Conservation (phyloP, 2,888 invertebrate species). For the Hyposoter didymator region DNA sequence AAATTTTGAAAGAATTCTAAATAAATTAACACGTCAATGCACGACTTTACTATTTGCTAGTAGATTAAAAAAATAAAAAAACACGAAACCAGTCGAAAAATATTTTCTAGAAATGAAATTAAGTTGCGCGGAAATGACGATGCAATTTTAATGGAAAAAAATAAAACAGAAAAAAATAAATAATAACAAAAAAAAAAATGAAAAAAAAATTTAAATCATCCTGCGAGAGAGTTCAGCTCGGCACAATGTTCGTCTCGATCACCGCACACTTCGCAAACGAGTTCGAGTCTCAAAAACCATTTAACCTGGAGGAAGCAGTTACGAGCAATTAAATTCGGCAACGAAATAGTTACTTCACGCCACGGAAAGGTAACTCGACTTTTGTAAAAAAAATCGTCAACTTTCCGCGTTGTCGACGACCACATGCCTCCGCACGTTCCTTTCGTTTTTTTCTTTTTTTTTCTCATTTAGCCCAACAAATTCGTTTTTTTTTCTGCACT, state of each 20-base stretch:
- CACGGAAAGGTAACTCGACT: constrained; percentile 1
- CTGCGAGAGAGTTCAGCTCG: too few relatives aligned
- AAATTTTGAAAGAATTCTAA: too few relatives aligned
- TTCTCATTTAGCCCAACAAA: background rate
- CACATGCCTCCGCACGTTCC: background rate
- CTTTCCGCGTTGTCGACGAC: background rate
- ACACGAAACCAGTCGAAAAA: background rate
- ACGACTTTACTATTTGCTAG: background rate
- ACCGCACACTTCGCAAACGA: background rate
- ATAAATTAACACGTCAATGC: too few relatives aligned
- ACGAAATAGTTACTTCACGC: constrained; percentile 12
- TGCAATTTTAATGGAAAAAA: too few relatives aligned
- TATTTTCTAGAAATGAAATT: background rate
- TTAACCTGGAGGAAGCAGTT: background rate
- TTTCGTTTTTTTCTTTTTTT: background rate
- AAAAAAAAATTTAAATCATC: too few relatives aligned
- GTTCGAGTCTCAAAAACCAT: background rate
- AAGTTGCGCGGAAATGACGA: too few relatives aligned
- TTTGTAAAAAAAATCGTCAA: constrained; percentile 1
- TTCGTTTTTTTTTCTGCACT: constrained; percentile 5
- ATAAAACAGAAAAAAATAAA: too few relatives aligned
- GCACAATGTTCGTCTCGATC: background rate
- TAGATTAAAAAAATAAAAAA: background rate
- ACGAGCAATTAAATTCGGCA: constrained; percentile 48
- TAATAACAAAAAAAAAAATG: too few relatives aligned